A percentile compares a stretch with the other conserved stretches of the same genome.
Evolutionary conservation across 2,113 vertebrate species (phyloP).

Genomic region (Geothlypis trichas): DNA sequence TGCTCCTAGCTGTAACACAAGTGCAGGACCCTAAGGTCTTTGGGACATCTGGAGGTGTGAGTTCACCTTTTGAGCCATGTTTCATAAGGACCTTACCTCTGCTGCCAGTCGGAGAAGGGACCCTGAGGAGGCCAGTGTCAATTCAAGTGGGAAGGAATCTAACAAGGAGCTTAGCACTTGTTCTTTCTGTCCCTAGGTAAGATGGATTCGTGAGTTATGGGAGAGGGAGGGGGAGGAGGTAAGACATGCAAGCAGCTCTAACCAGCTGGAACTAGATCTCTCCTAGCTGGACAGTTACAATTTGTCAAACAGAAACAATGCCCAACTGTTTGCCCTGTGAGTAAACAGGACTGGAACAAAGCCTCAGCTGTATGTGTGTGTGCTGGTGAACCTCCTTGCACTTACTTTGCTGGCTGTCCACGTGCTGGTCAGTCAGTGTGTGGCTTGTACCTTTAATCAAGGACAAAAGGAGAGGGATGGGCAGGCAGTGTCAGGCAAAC

Average conservation of each 20-base stretch:
- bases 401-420: conserved; percentile 7
- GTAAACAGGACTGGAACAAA: conserved; percentile 56
- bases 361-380: conserved; percentile 3
- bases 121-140: not conserved
- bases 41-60: not conserved
- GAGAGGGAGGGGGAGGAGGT: not conserved
- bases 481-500: not conserved
- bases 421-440: not conserved
- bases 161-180: not conserved
- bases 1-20: not conserved
- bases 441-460: not conserved
- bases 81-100: not conserved
- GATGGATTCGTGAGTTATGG: not conserved
- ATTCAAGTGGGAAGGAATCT: not conserved
- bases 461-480: not conserved
- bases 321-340: conserved; percentile 21
- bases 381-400: conserved; percentile 20
- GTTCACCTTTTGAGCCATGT: not conserved
- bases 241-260: not conserved
- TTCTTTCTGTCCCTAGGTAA: not conserved
- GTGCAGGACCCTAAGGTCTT: not conserved
- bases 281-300: conserved; percentile 31
- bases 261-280: conserved; percentile 38
- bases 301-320: conserved; percentile 59
- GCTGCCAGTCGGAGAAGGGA: not conserved